Evolutionary conservation across 2,888 invertebrate genomes (phyloP).

Genomic region (Lithophane ornitopus): DNA sequence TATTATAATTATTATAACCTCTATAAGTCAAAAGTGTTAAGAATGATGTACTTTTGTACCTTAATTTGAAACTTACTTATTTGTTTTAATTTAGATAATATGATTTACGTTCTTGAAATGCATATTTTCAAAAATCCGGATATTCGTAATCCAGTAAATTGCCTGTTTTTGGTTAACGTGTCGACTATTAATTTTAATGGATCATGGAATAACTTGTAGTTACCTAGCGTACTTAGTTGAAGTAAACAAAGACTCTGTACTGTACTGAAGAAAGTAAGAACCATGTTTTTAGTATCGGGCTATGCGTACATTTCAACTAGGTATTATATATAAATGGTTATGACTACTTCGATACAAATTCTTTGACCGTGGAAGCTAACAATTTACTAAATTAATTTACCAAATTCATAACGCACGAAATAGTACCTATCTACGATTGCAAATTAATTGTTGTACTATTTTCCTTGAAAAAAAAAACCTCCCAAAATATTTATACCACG

Average conservation of each 20-base stretch:
- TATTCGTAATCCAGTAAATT: neutral
- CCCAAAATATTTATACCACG: constrained; percentile 12
- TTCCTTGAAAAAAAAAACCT: constrained; percentile 36
- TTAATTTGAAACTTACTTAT: constrained; percentile 23
- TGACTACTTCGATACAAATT: neutral
- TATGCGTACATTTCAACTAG: neutral
- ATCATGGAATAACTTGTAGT: neutral
- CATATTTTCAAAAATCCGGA: neutral
- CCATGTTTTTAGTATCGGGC: neutral
- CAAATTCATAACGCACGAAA: constrained; percentile 18
- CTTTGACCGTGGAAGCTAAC: neutral
- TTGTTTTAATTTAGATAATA: neutral
- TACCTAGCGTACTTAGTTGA: neutral
- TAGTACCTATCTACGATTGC: neutral
- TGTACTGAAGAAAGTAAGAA: neutral
- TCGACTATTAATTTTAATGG: neutral
- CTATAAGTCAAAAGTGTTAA: neutral
- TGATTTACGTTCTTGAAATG: neutral
- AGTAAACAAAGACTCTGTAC: neutral
- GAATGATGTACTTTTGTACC: neutral
- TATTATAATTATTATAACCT: neutral
- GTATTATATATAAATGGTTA: neutral
- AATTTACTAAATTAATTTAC: neutral
- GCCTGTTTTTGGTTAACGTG: neutral
- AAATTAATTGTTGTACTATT: constrained; percentile 2